Percentiles rank a stretch among this genome's conserved stretches.
Conservation (phyloP, 2,113 vertebrate genomes). For the Vidua chalybeata region DNA sequence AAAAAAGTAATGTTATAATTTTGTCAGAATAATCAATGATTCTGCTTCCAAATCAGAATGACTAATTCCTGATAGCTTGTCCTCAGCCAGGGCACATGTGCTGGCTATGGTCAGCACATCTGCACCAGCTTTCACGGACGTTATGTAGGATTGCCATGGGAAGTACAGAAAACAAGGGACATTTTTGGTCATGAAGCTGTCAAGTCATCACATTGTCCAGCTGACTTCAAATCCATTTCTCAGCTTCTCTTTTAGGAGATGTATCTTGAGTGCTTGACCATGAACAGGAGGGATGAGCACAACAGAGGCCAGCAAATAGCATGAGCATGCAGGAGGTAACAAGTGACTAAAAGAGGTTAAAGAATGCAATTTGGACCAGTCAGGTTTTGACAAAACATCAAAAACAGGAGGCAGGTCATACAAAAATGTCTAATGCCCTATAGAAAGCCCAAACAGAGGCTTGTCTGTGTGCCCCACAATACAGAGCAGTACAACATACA, state of each 20-base stretch:
- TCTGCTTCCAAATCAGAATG: background rate
- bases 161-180: background rate
- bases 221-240: background rate
- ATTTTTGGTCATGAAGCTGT: background rate
- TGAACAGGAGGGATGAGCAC: background rate
- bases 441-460: background rate
- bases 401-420: background rate
- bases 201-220: background rate
- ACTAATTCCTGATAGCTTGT: background rate
- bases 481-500: background rate
- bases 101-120: background rate
- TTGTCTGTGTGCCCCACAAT: background rate
- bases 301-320: background rate
- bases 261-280: background rate
- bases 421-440: background rate
- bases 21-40: background rate
- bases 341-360: background rate
- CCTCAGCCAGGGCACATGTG: rapidly evolving
- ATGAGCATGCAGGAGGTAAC: background rate
- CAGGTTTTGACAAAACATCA: background rate
- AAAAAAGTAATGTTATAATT: background rate
- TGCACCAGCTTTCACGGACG: background rate
- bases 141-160: background rate
- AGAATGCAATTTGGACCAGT: background rate
- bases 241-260: background rate